Conservation (phyloP, 2,797 vertebrate genomes). For the Ciconia nigra region DNA sequence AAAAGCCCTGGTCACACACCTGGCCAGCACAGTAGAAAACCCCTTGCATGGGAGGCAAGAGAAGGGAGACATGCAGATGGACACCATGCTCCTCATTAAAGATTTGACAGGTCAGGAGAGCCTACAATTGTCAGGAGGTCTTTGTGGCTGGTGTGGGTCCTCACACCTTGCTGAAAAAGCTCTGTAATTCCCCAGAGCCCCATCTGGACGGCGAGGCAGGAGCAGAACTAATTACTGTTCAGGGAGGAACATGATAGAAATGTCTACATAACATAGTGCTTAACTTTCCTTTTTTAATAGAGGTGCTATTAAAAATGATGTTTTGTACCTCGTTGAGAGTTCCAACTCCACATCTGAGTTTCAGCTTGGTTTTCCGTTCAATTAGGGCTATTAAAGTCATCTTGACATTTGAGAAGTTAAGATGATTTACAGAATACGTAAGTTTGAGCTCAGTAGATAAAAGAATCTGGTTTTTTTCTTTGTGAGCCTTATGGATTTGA, state of each 20-base stretch:
- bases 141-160: background rate
- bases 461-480: conserved; percentile 9
- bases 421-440: conserved; percentile 17
- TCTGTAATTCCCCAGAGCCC: background rate
- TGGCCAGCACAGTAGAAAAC: background rate
- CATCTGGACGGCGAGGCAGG: background rate
- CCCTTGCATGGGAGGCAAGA: background rate
- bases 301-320: background rate
- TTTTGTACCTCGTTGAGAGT: background rate
- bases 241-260: background rate
- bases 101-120: background rate
- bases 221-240: background rate
- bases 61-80: background rate
- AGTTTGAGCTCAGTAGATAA: conserved; percentile 49
- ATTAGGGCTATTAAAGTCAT: conserved; percentile 42
- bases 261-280: background rate
- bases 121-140: background rate
- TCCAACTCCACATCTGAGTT: conserved; percentile 9
- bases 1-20: rapidly evolving
- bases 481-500: conserved; percentile 33
- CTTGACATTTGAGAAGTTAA: conserved; percentile 28
- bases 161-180: background rate
- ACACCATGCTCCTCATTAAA: background rate
- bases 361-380: background rate
- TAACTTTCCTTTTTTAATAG: background rate